Evolutionary conservation across 2,113 vertebrate species (phyloP), one percentile per base, ranked within the genome.

Genomic region (Tretioscincus oriximinensis): DNA sequence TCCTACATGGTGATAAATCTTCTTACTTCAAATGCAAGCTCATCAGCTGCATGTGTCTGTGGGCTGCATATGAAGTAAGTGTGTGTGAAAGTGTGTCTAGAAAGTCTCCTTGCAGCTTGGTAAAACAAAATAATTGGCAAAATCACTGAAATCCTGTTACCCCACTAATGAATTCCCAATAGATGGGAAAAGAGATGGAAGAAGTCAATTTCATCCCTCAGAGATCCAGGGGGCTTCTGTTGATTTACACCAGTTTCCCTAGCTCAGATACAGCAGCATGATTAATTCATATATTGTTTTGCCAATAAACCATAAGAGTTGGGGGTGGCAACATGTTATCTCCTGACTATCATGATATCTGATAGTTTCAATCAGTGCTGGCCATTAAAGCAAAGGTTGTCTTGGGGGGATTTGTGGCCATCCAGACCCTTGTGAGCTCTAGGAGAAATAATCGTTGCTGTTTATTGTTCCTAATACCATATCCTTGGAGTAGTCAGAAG

Each of bases 111-210:
- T 83, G 2, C 64, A 26, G 5, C 65, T 26, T 76, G 9, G 2
- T 61, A 74, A 21, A 89, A 54, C 76, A 79, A 75, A 88, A 73
- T 83, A 45, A 87, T 16, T 24, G 47, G 2, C n/a, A 49, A 88
- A 86, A 84, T 83, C 14, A 84, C 12, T 63, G 21, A 77, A 87
- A 65, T 73, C 7, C 80, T 1, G n/a, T 85, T 81, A 24, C 76
- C 77, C 1, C 1, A 60, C 75, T 73, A 83, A 79, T 54, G 6
- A 11, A 16, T 78, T 81, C 49, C 73, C 11, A 75, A 1, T 31
- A 73, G 67, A 80, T 66, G 76, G 0, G n/a, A 70, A 67, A 82
- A 28, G 29, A 60, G 21, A 84, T 69, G 58, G 71, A 86, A 87
- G 78, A 3, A 79, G 65, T 7, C 7, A 9, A 80, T 54, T 70